These are phyloP conservation scores for Sycobia sp. DNA, from an alignment of 1,140 invertebrate species.

Conservation along the genomic window DNA sequence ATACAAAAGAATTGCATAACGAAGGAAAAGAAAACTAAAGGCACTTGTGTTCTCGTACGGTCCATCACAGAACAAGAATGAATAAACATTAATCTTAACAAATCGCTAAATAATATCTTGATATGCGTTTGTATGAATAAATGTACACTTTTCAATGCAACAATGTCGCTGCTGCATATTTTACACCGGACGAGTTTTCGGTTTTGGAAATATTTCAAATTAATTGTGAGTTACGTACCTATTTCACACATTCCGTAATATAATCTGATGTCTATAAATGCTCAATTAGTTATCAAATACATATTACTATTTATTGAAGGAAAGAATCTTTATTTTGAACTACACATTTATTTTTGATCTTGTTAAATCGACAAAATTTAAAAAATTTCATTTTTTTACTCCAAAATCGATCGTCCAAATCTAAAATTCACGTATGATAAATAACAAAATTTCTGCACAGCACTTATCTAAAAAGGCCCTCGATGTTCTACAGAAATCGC, in stretches of 20 bases:
- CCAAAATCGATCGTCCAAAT: background rate
- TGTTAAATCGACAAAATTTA: too few species aligned
- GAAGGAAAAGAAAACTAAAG: too few species aligned
- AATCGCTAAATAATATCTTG: too few species aligned
- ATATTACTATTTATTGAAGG: too few species aligned
- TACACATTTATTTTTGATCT: too few species aligned
- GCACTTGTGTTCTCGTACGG: constrained; percentile 27
- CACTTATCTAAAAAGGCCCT: background rate
- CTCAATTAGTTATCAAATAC: too few species aligned
- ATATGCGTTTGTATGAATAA: background rate
- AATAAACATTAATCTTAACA: too few species aligned
- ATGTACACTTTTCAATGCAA: constrained; percentile 29
- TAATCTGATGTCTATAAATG: too few species aligned
- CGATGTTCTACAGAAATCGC: background rate
- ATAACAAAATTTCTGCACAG: background rate
- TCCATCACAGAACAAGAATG: constrained; percentile 5
- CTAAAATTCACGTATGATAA: background rate
- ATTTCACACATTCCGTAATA: background rate
- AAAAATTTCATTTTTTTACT: too few species aligned
- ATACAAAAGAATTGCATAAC: too few species aligned
- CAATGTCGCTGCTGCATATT: constrained; percentile 24
- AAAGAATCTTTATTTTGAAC: too few species aligned
- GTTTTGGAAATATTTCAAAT: constrained; percentile 15
- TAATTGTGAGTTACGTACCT: background rate
- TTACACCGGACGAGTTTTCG: background rate